Evolutionary conservation across 2,797 vertebrate genomes (phyloP).

Genomic region (Gastrophryne carolinensis): DNA sequence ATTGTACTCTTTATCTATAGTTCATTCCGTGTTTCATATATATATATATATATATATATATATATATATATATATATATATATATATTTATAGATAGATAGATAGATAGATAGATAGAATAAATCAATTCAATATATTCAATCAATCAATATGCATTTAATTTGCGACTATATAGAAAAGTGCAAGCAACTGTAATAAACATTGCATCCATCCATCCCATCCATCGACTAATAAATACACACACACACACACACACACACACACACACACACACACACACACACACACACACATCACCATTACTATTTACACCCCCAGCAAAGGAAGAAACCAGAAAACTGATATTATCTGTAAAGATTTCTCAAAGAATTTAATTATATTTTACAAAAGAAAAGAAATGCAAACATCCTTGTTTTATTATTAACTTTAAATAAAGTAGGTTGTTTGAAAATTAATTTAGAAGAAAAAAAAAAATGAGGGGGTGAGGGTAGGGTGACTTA

Average conservation of each 20-base stretch:
- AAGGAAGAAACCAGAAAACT: background rate
- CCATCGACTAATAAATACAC: background rate
- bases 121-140: too few species aligned
- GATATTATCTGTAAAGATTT: slow-evolving; percentile 1
- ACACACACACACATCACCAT: background rate
- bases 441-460: slow-evolving; percentile 20
- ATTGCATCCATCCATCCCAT: too few species aligned
- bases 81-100: too few species aligned
- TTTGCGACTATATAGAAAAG: too few species aligned
- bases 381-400: slow-evolving; percentile 31
- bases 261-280: background rate
- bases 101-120: too few species aligned
- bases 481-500: background rate
- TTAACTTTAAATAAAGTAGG: slow-evolving; percentile 29
- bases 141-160: too few species aligned
- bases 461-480: background rate
- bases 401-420: slow-evolving; percentile 26
- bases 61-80: background rate
- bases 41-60: background rate
- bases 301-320: background rate
- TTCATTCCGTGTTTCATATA: background rate
- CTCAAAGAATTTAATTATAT: slow-evolving; percentile 32
- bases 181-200: too few species aligned
- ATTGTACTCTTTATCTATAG: too few species aligned
- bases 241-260: background rate